Base-by-base conservation (phyloP, 2,797 vertebrate genomes). In the Intellagama lesueurii region DNA sequence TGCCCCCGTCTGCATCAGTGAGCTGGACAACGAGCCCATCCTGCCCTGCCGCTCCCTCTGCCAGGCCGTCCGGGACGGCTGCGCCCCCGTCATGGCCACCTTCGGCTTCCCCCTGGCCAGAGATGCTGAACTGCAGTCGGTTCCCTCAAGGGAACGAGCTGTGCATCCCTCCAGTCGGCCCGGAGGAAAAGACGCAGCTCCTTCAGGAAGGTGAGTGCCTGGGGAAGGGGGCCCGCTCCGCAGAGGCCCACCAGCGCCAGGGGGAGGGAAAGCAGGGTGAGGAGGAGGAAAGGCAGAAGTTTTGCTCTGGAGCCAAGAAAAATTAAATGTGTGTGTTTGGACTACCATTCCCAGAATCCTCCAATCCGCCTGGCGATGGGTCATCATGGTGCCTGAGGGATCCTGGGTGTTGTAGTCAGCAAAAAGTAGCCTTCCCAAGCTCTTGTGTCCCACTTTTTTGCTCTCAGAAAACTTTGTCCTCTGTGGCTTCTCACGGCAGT, bases 71-170 rank as follows among this genome's bases (percentile, higher is more conserved):
- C 93, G 97, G 28, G 97, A 97, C 72, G 96, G 97, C 69, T 98
- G 98, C 88, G 90, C 96, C 69, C 98, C 98, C 0, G 97, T 98
- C 28, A 98, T 98, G 98, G 97, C 96, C 76, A 97, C 97, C 0
- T 98, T 98, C 68, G 98, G 97, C 0, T 98, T 98, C 91, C 97
- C 97, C 97, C 0, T 98, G 98, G 98, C 98, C 98, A 0, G 95
- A 98, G 78, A 98, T 98, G 96, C 97, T 98, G 28, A 97, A 98
- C 94, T 98, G 98, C 89, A 96, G 87, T 88, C 95, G 96, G 30
- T 98, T 98, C 88, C 97, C 98, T 0, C 91, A 66, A 9, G 96
- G 95, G 30, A 96, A 96, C 11, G 94, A 97, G 28, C 97, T 98
- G 17, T 98, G 98, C 81, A 96, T 98, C 94, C 97, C 97, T 2